Conservation (phyloP, 2,888 invertebrate genomes). For the Deilephila elpenor region DNA sequence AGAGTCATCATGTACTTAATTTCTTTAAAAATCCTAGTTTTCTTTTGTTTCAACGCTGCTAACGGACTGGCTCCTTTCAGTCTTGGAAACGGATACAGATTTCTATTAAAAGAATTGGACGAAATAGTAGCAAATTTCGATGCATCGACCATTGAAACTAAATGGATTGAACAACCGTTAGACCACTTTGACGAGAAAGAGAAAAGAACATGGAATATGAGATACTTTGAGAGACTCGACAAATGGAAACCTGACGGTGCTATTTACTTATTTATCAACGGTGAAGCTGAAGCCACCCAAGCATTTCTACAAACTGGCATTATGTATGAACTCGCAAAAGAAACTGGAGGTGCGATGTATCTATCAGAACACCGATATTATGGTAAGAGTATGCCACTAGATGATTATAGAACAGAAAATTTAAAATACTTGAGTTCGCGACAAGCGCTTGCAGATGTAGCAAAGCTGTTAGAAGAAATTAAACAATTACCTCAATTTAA, state of each 20-base stretch:
- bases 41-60: constrained; percentile 43
- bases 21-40: constrained; percentile 42
- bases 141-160: constrained; percentile 44
- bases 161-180: constrained; percentile 68
- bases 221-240: constrained; percentile 66
- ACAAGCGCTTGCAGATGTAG: constrained; percentile 73
- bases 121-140: constrained; percentile 43
- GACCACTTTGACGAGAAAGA: constrained; percentile 68
- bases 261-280: constrained; percentile 68
- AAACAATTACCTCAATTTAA: constrained; percentile 54
- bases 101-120: constrained; percentile 53
- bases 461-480: constrained; percentile 56
- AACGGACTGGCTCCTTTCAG: constrained; percentile 52
- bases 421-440: constrained; percentile 66
- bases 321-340: constrained; percentile 68
- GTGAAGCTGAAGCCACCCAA: constrained; percentile 62
- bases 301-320: constrained; percentile 62
- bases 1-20: constrained; percentile 42
- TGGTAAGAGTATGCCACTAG: constrained; percentile 69
- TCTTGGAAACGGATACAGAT: constrained; percentile 54
- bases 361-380: constrained; percentile 74
- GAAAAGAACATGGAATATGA: constrained; percentile 67
- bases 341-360: constrained; percentile 73
- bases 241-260: constrained; percentile 65
- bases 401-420: constrained; percentile 56